Evolutionary conservation across 2,797 vertebrate species (phyloP), one percentile per base, ranked within the genome.

Genomic region (Hemitrygon akajei): DNA sequence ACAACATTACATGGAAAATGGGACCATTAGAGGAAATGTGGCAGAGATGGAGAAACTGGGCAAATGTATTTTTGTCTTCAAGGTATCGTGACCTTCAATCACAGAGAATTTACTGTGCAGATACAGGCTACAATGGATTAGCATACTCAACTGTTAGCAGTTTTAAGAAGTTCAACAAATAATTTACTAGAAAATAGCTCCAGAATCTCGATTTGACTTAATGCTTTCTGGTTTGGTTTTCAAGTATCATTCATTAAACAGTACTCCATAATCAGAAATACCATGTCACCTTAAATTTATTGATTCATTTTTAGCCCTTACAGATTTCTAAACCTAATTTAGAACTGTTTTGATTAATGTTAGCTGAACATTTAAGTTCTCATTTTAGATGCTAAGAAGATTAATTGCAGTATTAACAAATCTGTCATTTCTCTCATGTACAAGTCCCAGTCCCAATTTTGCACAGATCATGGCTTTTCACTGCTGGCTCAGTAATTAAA

Each of bases 311-410:
- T 93, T 76, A 76, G 71, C 73, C n/a, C 91, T 75, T 56, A 76
- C 69, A 73, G 91, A 20, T 58, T 76, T 47, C 91, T 56, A 93
- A 75, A 93, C 91, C 30, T 73, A 93, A 76, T 76, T 93, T 76
- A 30, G 91, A 93, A 56, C 71, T 27, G 12, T 93, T 75, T 56
- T 93, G 91, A 93, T 93, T 93, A 93, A 93, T 93, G 91, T 56
- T 93, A 30, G 25, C 91, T 56, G 22, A 93, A 47, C 47, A 93
- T 93, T 93, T 76, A 93, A 76, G 69, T 93, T 93, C 73, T 56
- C 91, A 93, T 93, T 76, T 93, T 93, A n/a, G 91, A 93, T 93
- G 91, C 91, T 93, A 93, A 93, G 37, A 93, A 93, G 91, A 76
- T 93, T 93, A 93, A 93, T 56, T 93, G 71, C 91, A 93, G 47